Evolutionary conservation across 2,888 invertebrate species (phyloP).

Genomic region (Pyralis farinalis): DNA sequence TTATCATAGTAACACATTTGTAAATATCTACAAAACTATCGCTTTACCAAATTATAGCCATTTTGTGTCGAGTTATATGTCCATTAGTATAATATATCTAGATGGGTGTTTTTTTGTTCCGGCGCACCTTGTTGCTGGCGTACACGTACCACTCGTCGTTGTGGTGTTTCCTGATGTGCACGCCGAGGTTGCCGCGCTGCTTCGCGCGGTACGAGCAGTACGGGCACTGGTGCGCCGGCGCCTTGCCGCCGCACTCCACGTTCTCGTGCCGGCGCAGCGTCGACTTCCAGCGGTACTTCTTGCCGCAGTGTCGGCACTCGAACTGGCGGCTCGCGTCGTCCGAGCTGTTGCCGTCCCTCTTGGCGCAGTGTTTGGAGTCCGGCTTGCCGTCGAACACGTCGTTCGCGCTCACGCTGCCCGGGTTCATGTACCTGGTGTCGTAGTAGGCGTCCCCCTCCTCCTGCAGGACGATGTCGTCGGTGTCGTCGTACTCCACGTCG

Average conservation of each 20-base stretch:
- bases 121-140: conserved; percentile 71
- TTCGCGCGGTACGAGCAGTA: conserved; percentile 90
- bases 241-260: conserved; percentile 92
- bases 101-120: conserved; percentile 66
- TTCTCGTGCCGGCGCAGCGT: conserved; percentile 91
- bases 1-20: no score
- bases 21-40: no score
- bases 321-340: conserved; percentile 83
- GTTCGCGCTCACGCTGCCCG: no score
- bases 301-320: conserved; percentile 91
- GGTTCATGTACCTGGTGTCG: conserved; percentile 23
- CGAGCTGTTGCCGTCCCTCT: conserved; percentile 50
- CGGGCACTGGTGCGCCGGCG: conserved; percentile 90
- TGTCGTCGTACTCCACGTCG: conserved; percentile 72
- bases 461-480: conserved; percentile 74
- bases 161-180: conserved; percentile 91
- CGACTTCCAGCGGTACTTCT: conserved; percentile 92
- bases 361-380: conserved; percentile 48
- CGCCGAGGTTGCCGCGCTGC: conserved; percentile 90
- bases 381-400: conserved; percentile 35
- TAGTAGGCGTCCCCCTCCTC: conserved; percentile 59
- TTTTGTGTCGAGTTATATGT: no score
- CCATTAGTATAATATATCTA: no score
- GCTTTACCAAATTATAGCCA: no score
- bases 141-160: conserved; percentile 75